Evolutionary conservation across 2,113 vertebrate genomes (phyloP).

Genomic region (Motacilla tschutschensis): DNA sequence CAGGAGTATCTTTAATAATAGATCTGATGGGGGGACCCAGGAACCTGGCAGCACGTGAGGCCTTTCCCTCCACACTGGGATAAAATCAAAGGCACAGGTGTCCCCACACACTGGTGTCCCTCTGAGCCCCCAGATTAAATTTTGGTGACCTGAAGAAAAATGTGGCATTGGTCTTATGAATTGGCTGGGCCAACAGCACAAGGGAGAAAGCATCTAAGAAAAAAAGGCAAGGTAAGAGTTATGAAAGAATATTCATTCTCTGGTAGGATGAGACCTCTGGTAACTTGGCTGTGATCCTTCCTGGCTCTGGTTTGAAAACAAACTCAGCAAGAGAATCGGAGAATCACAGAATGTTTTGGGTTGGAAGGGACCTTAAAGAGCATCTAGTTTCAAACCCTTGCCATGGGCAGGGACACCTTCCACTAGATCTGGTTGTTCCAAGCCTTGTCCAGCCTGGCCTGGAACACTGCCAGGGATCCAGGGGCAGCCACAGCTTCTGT

Average conservation of each 20-base stretch:
- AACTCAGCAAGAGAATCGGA: neutral
- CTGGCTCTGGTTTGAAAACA: neutral
- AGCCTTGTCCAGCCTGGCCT: accelerated
- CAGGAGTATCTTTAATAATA: slow-evolving; percentile 45
- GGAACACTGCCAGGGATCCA: accelerated
- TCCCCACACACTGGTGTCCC: neutral
- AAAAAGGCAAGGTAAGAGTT: neutral
- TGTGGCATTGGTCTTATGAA: accelerated
- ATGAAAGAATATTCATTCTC: neutral
- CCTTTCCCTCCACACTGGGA: neutral
- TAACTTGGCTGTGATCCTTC: neutral
- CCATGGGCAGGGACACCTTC: neutral
- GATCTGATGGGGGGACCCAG: neutral
- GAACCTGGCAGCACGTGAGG: neutral
- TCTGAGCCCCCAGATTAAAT: neutral
- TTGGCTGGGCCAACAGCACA: neutral
- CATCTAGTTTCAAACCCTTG: accelerated
- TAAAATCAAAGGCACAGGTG: neutral
- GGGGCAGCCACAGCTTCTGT: neutral
- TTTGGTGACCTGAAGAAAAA: neutral
- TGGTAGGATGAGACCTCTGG: neutral
- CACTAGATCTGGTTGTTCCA: accelerated
- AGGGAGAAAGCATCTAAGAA: neutral
- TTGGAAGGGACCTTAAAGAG: neutral
- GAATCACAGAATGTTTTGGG: neutral